These are phyloP conservation scores for Fundulus diaphanus DNA, from an alignment of 2,797 vertebrate species.

Conservation along the genomic window DNA sequence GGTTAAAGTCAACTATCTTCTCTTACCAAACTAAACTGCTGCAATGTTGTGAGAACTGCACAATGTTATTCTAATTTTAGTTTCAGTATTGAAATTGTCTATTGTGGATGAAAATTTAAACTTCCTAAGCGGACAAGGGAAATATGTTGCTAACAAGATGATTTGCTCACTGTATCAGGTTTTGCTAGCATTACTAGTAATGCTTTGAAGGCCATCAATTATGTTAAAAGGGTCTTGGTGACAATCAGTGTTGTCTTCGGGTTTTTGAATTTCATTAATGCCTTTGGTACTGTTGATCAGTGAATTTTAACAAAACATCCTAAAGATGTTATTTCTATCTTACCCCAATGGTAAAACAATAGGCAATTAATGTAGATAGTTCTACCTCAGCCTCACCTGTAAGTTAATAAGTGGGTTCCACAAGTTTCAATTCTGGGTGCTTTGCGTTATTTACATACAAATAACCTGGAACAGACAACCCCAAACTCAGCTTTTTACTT, in stretches of 20 bases:
- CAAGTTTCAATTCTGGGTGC: not conserved
- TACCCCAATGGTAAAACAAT: not conserved
- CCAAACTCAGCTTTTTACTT: not conserved
- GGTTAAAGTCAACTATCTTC: conserved; percentile 68
- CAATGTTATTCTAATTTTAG: not conserved
- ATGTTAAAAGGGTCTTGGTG: too few relatives aligned
- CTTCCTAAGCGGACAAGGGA: not conserved
- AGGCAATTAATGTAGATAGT: not conserved
- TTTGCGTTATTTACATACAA: not conserved
- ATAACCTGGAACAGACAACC: not conserved
- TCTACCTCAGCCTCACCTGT: not conserved
- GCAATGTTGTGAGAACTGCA: not conserved
- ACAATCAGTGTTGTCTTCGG: not conserved
- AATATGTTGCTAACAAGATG: not conserved
- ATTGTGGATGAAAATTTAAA: not conserved
- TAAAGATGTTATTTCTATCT: not conserved
- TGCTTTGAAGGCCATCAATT: not conserved
- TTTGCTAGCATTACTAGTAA: not conserved
- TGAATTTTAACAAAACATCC: not conserved
- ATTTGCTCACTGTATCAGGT: not conserved
- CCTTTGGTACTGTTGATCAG: not conserved
- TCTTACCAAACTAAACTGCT: not conserved
- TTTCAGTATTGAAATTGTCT: not conserved
- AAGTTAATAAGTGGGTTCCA: not conserved
- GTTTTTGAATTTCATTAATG: not conserved